These are phyloP conservation scores for Euleptes europaea DNA, from an alignment of 2,113 vertebrate species.

Conservation along the genomic window DNA sequence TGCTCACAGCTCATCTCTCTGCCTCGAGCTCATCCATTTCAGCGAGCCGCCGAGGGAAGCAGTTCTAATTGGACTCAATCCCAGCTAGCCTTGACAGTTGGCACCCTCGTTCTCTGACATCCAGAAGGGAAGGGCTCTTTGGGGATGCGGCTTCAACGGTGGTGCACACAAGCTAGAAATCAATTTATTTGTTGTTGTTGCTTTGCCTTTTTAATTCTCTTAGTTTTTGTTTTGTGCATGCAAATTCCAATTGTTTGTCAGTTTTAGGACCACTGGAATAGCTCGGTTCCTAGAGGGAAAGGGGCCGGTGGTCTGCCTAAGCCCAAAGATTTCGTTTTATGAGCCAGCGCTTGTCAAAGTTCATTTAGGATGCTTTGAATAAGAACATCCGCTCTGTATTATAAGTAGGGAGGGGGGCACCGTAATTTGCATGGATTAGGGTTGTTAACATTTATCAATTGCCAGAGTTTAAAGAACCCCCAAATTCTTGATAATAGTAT, in stretches of 20 bases:
- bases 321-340: slow-evolving; percentile 68
- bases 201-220: no score
- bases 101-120: not conserved
- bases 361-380: slow-evolving; percentile 74
- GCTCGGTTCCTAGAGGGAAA: slow-evolving; percentile 67
- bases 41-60: no score
- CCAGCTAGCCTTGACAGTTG: no score
- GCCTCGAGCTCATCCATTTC: no score
- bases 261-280: not conserved
- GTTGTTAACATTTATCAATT: slow-evolving; percentile 82
- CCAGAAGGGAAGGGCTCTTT: not conserved
- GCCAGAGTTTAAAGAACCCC: slow-evolving; percentile 80
- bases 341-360: slow-evolving; percentile 70
- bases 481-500: slow-evolving; percentile 78
- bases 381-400: slow-evolving; percentile 69
- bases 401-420: slow-evolving; percentile 78
- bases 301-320: slow-evolving; percentile 55
- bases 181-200: not conserved
- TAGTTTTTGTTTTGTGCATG: not conserved
- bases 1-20: no score
- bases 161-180: not conserved
- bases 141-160: not conserved
- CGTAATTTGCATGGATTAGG: slow-evolving; percentile 84
- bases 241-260: not conserved
- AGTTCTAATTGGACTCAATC: no score